Evolutionary conservation across 2,888 invertebrate genomes (phyloP).

Genomic region (Oithona nana): DNA sequence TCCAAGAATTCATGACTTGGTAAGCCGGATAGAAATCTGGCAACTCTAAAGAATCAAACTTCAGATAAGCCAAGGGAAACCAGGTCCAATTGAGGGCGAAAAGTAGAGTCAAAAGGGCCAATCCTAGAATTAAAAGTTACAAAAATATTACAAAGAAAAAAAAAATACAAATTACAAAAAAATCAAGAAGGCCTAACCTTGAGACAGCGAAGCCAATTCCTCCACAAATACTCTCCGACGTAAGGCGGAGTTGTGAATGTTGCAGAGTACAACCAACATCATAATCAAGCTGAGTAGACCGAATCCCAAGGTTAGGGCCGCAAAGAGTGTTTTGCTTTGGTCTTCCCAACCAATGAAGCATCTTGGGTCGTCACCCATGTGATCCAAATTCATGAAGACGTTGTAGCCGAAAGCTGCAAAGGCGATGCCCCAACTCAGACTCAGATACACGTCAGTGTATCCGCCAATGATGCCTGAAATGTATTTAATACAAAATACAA

Average conservation of each 20-base stretch:
- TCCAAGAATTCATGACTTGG: conserved; percentile 20
- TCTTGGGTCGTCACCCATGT: conserved; percentile 21
- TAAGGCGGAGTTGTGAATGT: neutral
- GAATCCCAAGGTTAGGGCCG: neutral
- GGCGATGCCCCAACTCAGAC: conserved; percentile 19
- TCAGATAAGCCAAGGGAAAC: conserved; percentile 19
- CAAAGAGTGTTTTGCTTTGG: neutral
- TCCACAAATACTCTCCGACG: conserved; percentile 20
- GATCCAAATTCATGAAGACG: conserved; percentile 14
- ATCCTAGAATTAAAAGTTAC: no score
- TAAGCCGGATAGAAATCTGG: conserved; percentile 21
- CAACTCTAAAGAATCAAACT: conserved; percentile 1
- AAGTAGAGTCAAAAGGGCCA: conserved; percentile 19
- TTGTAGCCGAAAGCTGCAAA: conserved; percentile 17
- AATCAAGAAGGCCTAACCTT: conserved; percentile 19
- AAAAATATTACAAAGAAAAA: no score
- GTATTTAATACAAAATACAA: no score
- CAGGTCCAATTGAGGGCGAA: conserved; percentile 20
- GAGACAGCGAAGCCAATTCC: conserved; percentile 21
- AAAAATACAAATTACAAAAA: no score
- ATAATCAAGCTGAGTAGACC: neutral
- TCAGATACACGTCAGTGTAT: conserved; percentile 18
- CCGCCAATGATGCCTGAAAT: conserved; percentile 21
- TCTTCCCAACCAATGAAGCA: conserved; percentile 8
- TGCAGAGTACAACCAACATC: neutral